phyloP scores from a whole-genome alignment of 1,140 invertebrate genomes.

The Glomeris maerens region DNA sequence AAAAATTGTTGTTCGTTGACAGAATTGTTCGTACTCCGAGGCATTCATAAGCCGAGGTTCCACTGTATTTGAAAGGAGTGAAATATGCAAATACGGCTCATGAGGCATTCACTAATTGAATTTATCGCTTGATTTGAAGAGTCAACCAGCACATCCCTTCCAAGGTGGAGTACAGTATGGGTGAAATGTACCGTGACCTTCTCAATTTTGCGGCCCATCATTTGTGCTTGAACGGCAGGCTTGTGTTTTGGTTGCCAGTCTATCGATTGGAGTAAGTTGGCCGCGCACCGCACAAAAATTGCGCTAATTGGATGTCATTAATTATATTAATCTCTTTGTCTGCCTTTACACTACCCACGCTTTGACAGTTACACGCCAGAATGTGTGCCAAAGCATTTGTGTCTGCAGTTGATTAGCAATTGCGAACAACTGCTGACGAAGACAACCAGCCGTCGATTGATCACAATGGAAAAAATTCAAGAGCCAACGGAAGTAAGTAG shows the following conservation, averaged over 20 bases:
- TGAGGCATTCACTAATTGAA: no score
- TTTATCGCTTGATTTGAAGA: slow-evolving; percentile 31
- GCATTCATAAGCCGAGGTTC: no score
- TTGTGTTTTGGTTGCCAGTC: slow-evolving; percentile 87
- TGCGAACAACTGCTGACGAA: slow-evolving; percentile 70
- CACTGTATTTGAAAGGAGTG: no score
- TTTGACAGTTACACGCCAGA: slow-evolving; percentile 45
- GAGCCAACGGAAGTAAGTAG: slow-evolving; percentile 11
- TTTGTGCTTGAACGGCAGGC: slow-evolving; percentile 53
- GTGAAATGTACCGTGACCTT: slow-evolving; percentile 66
- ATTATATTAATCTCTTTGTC: no score
- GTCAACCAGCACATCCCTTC: slow-evolving; percentile 62
- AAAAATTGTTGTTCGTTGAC: no score
- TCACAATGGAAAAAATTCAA: slow-evolving; percentile 69
- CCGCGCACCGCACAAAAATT: neutral
- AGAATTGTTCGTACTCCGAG: no score
- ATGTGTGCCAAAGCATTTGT: slow-evolving; percentile 61
- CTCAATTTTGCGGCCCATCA: slow-evolving; percentile 63
- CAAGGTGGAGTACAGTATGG: slow-evolving; percentile 68
- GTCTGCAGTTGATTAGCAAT: slow-evolving; percentile 59
- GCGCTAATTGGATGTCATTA: neutral
- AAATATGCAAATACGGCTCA: no score
- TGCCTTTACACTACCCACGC: neutral
- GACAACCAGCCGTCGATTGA: slow-evolving; percentile 59
- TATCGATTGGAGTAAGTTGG: slow-evolving; percentile 34